These are phyloP conservation scores for Syngnathus acus DNA, from an alignment of 2,797 vertebrate species.

Conservation along the genomic window DNA sequence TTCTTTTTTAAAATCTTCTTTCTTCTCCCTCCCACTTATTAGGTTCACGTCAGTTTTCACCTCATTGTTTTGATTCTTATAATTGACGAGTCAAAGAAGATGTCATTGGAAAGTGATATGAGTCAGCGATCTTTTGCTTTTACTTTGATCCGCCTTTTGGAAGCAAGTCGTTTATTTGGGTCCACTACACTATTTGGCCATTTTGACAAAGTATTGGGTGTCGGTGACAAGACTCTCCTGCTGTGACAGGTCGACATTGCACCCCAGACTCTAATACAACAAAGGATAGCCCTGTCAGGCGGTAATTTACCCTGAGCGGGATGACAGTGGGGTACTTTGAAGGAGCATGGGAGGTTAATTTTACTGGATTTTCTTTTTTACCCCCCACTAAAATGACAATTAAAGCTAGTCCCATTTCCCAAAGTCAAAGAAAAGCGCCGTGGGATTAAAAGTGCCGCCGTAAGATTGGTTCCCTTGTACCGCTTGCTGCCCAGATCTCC, in stretches of 20 bases:
- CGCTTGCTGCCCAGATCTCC: slow-evolving; percentile 54
- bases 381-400: slow-evolving; percentile 20
- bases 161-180: slow-evolving; percentile 37
- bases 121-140: slow-evolving; percentile 44
- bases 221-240: slow-evolving; percentile 62
- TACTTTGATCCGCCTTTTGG: slow-evolving; percentile 33
- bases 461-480: slow-evolving; percentile 46
- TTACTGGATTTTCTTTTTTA: slow-evolving; percentile 20
- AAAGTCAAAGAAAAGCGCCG: slow-evolving; percentile 15
- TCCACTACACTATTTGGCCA: slow-evolving; percentile 30
- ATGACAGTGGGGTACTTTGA: slow-evolving; percentile 27
- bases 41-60: slow-evolving; percentile 58
- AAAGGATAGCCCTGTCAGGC: slow-evolving; percentile 55
- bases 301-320: slow-evolving; percentile 56
- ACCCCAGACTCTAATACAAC: slow-evolving; percentile 65
- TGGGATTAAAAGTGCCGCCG: slow-evolving; percentile 17
- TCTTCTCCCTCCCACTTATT: slow-evolving; percentile 12
- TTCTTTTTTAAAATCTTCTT: slow-evolving; percentile 11
- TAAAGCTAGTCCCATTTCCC: slow-evolving; percentile 19
- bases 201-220: slow-evolving; percentile 67
- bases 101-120: slow-evolving; percentile 54
- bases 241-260: slow-evolving; percentile 63
- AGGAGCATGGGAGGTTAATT: slow-evolving; percentile 27
- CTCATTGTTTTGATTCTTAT: slow-evolving; percentile 58
- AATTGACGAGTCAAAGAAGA: slow-evolving; percentile 45